Evolutionary conservation across 2,888 invertebrate species (phyloP).

Genomic region (Tridacna crocea): DNA sequence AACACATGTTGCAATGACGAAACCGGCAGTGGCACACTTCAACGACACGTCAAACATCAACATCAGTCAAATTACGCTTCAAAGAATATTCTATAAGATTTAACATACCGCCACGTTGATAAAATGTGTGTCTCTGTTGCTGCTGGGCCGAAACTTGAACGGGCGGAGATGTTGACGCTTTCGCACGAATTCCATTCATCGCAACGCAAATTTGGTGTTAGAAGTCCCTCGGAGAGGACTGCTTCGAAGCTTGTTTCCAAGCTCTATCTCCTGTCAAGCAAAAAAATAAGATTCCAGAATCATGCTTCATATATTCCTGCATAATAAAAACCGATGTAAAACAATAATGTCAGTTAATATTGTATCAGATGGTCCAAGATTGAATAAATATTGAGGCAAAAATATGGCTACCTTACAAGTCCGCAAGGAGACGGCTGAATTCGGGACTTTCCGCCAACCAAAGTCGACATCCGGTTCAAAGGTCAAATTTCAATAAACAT

Average conservation of each 20-base stretch:
- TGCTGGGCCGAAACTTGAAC: conserved; percentile 72
- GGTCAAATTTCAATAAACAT: conserved; percentile 53
- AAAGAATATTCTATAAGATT: conserved; percentile 16
- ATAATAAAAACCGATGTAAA: conserved; percentile 41
- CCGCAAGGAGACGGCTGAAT: conserved; percentile 80
- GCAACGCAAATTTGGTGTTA: conserved; percentile 75
- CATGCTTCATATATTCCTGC: conserved; percentile 30
- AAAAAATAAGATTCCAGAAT: conserved; percentile 66
- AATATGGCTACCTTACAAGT: conserved; percentile 81
- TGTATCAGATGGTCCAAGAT: conserved; percentile 75
- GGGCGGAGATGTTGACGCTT: conserved; percentile 77
- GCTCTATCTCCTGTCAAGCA: conserved; percentile 79
- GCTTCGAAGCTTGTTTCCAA: conserved; percentile 80
- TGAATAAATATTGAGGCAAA: conserved; percentile 54
- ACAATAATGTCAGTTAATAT: conserved; percentile 23
- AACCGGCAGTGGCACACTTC: conserved; percentile 53
- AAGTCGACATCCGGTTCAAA: conserved; percentile 68
- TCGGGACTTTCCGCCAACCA: conserved; percentile 76
- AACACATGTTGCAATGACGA: conserved; percentile 54
- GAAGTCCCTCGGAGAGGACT: conserved; percentile 78
- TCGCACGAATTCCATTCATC: conserved; percentile 79
- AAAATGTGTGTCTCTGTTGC: conserved; percentile 71
- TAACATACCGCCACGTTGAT: conserved; percentile 67
- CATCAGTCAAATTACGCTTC: not conserved
- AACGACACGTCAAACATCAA: conserved; percentile 27